A percentile compares a stretch with the other conserved stretches of the same genome.
These are phyloP conservation scores for Thysanoteuthis rhombus DNA, from an alignment of 2,888 invertebrate species.

Conservation along the genomic window DNA sequence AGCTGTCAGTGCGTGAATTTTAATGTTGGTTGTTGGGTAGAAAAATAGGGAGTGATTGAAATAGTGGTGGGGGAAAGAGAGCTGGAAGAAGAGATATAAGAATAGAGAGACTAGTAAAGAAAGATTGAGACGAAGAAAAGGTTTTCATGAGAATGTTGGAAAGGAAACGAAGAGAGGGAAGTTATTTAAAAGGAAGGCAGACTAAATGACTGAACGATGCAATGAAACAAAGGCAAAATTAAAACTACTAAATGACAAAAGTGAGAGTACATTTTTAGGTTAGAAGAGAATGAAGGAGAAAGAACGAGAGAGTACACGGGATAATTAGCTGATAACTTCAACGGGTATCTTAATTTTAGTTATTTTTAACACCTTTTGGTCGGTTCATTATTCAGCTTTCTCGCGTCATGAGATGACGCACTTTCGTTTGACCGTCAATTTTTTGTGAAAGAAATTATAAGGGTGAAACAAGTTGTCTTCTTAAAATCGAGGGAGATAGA, in stretches of 20 bases:
- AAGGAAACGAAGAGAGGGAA: background rate
- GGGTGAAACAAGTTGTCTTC: too few species aligned
- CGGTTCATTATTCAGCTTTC: too few species aligned
- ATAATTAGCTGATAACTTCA: too few species aligned
- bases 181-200: background rate
- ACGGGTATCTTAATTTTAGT: too few species aligned
- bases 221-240: background rate
- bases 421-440: too few species aligned
- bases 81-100: background rate
- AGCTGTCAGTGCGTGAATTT: conserved; percentile 12
- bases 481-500: too few species aligned
- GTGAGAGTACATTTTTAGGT: background rate
- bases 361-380: too few species aligned
- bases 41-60: background rate
- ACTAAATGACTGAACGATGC: background rate
- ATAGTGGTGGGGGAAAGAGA: background rate
- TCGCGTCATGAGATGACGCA: too few species aligned
- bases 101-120: background rate
- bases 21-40: background rate
- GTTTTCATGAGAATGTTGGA: too few species aligned
- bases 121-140: background rate
- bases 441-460: too few species aligned
- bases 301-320: background rate
- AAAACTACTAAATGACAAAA: background rate
- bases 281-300: background rate